Conservation (phyloP, 2,113 vertebrate genomes). For the Phaethon lepturus region DNA sequence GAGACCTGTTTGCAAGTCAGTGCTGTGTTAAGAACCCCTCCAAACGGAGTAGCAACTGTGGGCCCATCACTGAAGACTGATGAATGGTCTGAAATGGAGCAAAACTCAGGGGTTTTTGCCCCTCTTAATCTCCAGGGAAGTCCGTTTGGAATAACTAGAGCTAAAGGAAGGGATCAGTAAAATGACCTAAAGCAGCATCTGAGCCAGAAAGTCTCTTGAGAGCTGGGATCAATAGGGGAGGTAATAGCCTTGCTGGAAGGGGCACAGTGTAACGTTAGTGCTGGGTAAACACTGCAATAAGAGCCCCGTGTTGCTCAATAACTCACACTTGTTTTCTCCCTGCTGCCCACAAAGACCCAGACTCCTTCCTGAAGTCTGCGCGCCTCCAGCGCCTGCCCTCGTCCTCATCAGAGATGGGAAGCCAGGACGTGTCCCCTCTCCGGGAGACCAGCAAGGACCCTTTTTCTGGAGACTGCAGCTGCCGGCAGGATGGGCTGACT, state of each 20-base stretch:
- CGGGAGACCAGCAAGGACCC: slow-evolving; percentile 92
- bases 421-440: slow-evolving; percentile 87
- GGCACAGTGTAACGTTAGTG: not conserved
- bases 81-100: not conserved
- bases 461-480: slow-evolving; percentile 89
- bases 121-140: not conserved
- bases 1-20: not conserved
- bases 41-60: not conserved
- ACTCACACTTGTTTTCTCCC: slow-evolving; percentile 10
- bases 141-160: not conserved
- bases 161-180: slow-evolving; percentile 7
- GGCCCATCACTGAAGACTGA: not conserved
- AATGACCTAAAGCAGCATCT: not conserved
- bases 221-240: not conserved
- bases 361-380: slow-evolving; percentile 91
- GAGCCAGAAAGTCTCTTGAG: slow-evolving; percentile 22
- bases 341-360: slow-evolving; percentile 84
- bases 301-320: not conserved
- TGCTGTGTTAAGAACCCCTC: not conserved
- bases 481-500: slow-evolving; percentile 91
- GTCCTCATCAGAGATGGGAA: slow-evolving; percentile 91
- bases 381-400: slow-evolving; percentile 95
- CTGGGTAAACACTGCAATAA: slow-evolving; percentile 16
- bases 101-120: not conserved
- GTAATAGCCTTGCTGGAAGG: not conserved